Evolutionary conservation across 2,797 vertebrate genomes (phyloP), one percentile per base, ranked within the genome.

Genomic region (Capromys pilorides): DNA sequence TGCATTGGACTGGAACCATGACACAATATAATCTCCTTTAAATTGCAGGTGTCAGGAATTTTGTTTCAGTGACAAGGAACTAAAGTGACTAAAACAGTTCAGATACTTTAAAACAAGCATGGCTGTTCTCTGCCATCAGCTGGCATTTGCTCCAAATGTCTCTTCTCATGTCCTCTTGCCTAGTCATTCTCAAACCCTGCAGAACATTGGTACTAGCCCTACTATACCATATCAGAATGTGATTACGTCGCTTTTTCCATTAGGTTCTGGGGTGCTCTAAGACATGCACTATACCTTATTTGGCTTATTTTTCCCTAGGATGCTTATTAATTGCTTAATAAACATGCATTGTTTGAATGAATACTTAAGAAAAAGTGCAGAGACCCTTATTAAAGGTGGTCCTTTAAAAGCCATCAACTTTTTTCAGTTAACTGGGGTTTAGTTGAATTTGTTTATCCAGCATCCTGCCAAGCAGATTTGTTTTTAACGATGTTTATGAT

Each of bases 401-500:
- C 93, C 67, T 94, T 95, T 36, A 61, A 96, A 90, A 88, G 78
- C 31, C 45, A 36, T 73, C 31, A 77, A 69, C 31, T 57, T 81
- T 90, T 86, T 86, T 10, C n/a, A 64, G 31, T 81, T 22, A 51
- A 22, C 45, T 0, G 6, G 69, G 36, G 28, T 73, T 75, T 71
- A 28, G 5, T 1, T 80, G 86, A 94, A 84, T 59, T 93, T 28
- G 91, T 16, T 33, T 79, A 61, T 33, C 36, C 83, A 86, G 73
- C 67, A 8, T 88, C 92, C 86, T 92, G 75, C 73, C 71, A 87
- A 51, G 31, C 67, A 36, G 54, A 36, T 12, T 90, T 82, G 61
- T 51, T 36, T 67, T 95, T 88, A 67, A 83, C 79, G 66, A 69
- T 80, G 89, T 93, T 90, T 82, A 69, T 93, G 81, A 85, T 90